Percentiles rank a stretch among this genome's conserved stretches.
These are phyloP conservation scores for Osedax frankpressi DNA, from an alignment of 2,888 invertebrate species.

Conservation along the genomic window DNA sequence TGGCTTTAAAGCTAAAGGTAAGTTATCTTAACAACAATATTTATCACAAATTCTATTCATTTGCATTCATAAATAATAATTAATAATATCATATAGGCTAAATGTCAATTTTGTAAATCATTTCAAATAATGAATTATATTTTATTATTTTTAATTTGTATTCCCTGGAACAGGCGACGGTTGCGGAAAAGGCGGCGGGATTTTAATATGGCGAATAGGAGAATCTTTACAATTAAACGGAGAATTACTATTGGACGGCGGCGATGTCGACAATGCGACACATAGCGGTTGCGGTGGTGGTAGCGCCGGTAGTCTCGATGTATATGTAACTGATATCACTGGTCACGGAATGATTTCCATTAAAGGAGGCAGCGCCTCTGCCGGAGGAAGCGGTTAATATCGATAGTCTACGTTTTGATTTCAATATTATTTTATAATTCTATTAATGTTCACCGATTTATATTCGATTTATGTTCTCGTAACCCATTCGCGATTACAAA, in stretches of 20 bases:
- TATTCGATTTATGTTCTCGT: too few relatives aligned
- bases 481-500: too few relatives aligned
- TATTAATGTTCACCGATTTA: too few relatives aligned
- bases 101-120: too few relatives aligned
- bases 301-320: conserved; percentile 32
- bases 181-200: conserved; percentile 34
- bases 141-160: too few relatives aligned
- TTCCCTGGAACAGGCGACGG: background rate
- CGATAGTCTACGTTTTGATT: too few relatives aligned
- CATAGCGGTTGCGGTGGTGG: conserved; percentile 32
- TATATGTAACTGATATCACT: conserved; percentile 31
- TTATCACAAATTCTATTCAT: too few relatives aligned
- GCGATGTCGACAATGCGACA: conserved; percentile 28
- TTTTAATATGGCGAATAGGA: conserved; percentile 30
- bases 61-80: too few relatives aligned
- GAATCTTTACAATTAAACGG: conserved; percentile 33
- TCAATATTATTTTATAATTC: too few relatives aligned
- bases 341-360: conserved; percentile 34
- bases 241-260: conserved; percentile 29
- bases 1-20: conserved; percentile 27
- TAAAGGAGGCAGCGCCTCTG: conserved; percentile 30
- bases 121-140: too few relatives aligned
- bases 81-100: too few relatives aligned
- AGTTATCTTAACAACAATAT: background rate
- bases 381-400: conserved; percentile 33